Percentiles rank a stretch among this genome's conserved stretches.
phyloP scores from a whole-genome alignment of 2,888 invertebrate species.

The Pogonocherus hispidulus region DNA sequence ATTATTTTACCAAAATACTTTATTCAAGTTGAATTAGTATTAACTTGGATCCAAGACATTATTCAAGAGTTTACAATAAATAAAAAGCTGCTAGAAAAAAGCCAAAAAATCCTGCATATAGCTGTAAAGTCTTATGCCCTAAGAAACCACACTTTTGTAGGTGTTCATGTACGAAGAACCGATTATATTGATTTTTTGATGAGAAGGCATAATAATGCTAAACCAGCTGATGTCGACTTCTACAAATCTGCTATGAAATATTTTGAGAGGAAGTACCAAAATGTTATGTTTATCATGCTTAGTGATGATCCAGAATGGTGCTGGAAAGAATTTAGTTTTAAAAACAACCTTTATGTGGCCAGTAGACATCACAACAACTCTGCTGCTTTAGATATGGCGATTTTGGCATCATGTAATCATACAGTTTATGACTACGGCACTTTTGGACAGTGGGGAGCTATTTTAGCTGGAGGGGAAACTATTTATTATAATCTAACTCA shows the following conservation, averaged over 20 bases:
- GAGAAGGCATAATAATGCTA: constrained; percentile 69
- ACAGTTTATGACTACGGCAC: constrained; percentile 71
- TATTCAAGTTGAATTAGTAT: constrained; percentile 71
- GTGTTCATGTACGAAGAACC: constrained; percentile 73
- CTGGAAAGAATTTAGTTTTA: constrained; percentile 61
- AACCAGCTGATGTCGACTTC: constrained; percentile 66
- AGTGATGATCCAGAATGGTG: constrained; percentile 71
- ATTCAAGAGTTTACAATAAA: constrained; percentile 72
- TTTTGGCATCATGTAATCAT: constrained; percentile 71
- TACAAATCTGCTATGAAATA: constrained; percentile 68
- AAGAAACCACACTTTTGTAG: constrained; percentile 67
- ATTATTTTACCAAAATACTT: constrained; percentile 72
- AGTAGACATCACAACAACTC: constrained; percentile 63
- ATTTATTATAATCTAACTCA: constrained; percentile 67
- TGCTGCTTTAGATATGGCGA: constrained; percentile 69
- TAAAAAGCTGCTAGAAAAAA: constrained; percentile 68
- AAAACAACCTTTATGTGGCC: constrained; percentile 66
- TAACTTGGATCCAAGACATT: constrained; percentile 73
- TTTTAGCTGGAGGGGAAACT: constrained; percentile 70
- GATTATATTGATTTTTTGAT: constrained; percentile 72
- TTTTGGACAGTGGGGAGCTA: constrained; percentile 71
- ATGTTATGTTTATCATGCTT: constrained; percentile 67
- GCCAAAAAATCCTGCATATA: constrained; percentile 61
- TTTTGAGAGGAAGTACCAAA: constrained; percentile 66
- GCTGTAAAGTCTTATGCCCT: constrained; percentile 44